phyloP scores from a whole-genome alignment of 2,797 vertebrate species.

The Periparus ater region DNA sequence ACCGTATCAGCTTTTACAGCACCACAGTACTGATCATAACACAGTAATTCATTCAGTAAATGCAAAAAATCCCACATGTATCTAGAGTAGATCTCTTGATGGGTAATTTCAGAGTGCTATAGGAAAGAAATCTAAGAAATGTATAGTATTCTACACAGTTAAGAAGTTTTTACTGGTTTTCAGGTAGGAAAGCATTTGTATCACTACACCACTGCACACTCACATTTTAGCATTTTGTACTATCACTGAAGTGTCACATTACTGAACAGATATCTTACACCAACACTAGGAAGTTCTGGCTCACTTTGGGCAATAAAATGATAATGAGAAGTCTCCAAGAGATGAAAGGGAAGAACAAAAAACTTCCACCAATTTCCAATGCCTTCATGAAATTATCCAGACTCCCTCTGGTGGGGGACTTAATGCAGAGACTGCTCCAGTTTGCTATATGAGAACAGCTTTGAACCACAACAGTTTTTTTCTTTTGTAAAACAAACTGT shows the following conservation, averaged over 20 bases:
- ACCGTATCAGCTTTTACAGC: neutral
- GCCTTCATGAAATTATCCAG: neutral
- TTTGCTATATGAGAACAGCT: neutral
- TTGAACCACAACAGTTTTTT: neutral
- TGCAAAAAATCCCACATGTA: neutral
- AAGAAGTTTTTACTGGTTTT: neutral
- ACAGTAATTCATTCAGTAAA: neutral
- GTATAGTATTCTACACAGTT: neutral
- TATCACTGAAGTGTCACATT: neutral
- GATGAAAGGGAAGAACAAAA: neutral
- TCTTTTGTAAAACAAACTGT: neutral
- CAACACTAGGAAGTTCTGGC: neutral
- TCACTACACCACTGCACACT: neutral
- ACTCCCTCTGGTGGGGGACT: constrained; percentile 60
- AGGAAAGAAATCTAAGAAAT: neutral
- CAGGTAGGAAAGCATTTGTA: neutral
- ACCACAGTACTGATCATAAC: neutral
- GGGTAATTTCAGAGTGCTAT: neutral
- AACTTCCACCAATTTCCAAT: neutral
- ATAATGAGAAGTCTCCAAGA: neutral
- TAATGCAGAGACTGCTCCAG: neutral
- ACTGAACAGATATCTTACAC: neutral
- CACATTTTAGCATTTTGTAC: neutral
- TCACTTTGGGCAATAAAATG: neutral
- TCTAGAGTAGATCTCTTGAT: neutral